A percentile compares a stretch with the other conserved stretches of the same genome.
phyloP scores from a whole-genome alignment of 2,888 invertebrate species.

The Athripsodes cinereus region DNA sequence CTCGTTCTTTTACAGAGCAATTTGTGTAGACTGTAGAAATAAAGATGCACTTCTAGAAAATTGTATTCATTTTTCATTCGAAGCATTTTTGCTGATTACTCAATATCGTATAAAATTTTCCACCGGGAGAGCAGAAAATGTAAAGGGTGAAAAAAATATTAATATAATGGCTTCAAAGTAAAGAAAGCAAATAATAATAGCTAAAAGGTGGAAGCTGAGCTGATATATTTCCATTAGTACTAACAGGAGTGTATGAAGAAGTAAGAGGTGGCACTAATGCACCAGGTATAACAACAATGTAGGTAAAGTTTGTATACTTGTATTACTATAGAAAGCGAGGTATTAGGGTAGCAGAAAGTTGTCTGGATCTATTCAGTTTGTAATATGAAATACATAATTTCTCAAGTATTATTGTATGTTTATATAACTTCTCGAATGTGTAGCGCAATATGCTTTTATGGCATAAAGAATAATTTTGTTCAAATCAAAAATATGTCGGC shows the following conservation, averaged over 20 bases:
- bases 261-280: background rate
- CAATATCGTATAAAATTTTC: background rate
- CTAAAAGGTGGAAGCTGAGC: background rate
- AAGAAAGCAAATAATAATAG: background rate
- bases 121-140: background rate
- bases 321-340: slow-evolving; percentile 1
- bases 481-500: too few species aligned
- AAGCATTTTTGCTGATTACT: too few species aligned
- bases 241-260: background rate
- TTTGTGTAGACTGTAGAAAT: too few species aligned
- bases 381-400: background rate
- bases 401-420: background rate
- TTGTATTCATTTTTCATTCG: too few species aligned
- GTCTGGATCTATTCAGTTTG: slow-evolving; percentile 3
- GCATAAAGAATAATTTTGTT: background rate
- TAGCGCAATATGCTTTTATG: background rate
- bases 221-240: slow-evolving; percentile 1
- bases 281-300: background rate
- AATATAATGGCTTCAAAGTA: background rate
- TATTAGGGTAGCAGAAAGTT: slow-evolving; percentile 10
- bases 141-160: background rate
- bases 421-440: background rate
- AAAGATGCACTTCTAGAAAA: too few species aligned
- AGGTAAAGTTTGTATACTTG: background rate
- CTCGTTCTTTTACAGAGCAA: too few species aligned